Evolutionary conservation across 2,888 invertebrate genomes (phyloP).

Genomic region (Eristalinus aeneus): DNA sequence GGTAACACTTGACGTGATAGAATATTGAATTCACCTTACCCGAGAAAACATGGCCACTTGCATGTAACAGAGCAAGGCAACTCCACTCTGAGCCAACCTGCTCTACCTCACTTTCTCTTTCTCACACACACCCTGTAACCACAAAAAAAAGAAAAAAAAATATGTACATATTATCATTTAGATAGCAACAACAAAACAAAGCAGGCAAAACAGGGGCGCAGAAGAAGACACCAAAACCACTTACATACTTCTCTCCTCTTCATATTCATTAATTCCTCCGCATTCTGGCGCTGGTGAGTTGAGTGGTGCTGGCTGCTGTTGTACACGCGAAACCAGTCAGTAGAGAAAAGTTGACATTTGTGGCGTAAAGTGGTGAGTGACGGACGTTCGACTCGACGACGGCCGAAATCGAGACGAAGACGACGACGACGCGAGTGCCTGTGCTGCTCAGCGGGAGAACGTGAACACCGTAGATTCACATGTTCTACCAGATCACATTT

Average conservation of each 20-base stretch:
- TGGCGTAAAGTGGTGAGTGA: conserved; percentile 65
- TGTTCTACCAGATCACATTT: conserved; percentile 5
- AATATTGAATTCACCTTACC: conserved; percentile 40
- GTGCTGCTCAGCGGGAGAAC: conserved; percentile 28
- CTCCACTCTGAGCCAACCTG: neutral
- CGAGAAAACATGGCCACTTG: conserved; percentile 37
- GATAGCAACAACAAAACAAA: conserved; percentile 50
- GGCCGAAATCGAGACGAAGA: conserved; percentile 51
- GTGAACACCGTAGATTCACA: conserved; percentile 28
- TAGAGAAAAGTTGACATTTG: conserved; percentile 68
- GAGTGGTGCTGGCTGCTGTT: neutral
- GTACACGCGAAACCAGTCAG: conserved; percentile 45
- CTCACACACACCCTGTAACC: neutral
- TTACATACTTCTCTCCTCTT: neutral
- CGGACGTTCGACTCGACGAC: conserved; percentile 67
- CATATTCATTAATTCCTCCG: neutral
- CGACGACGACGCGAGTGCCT: conserved; percentile 43
- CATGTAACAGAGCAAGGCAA: conserved; percentile 2
- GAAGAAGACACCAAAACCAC: conserved; percentile 23
- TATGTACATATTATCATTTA: neutral
- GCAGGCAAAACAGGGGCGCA: conserved; percentile 35
- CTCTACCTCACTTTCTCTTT: neutral
- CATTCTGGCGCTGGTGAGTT: conserved; percentile 1
- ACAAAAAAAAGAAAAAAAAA: neutral
- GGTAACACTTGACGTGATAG: conserved; percentile 23